Evolutionary conservation across 2,113 vertebrate species (phyloP).

Genomic region (Elephas maximus): DNA sequence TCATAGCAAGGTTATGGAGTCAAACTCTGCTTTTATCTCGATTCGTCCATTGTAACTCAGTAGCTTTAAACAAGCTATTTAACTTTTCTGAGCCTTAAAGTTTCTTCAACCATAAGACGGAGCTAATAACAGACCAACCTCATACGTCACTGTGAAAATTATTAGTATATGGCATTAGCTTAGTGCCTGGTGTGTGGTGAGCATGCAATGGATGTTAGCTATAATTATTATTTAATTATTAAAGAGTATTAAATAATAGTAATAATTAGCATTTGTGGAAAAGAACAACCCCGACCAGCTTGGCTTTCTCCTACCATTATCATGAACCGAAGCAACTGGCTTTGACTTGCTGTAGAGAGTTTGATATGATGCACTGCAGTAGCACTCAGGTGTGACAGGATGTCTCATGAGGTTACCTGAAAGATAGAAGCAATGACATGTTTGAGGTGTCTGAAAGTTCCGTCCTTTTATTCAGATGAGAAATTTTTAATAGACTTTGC

Average conservation of each 20-base stretch:
- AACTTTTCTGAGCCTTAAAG: neutral
- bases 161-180: neutral
- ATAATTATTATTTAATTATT: neutral
- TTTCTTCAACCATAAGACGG: neutral
- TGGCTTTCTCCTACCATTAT: rapidly evolving
- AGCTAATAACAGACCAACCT: neutral
- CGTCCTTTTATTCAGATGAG: neutral
- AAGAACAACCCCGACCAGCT: neutral
- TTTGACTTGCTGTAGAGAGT: neutral
- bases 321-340: rapidly evolving
- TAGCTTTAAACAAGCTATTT: neutral
- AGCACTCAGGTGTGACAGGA: rapidly evolving
- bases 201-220: neutral
- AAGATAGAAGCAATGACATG: neutral
- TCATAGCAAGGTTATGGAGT: neutral
- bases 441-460: neutral
- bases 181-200: neutral
- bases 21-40: neutral
- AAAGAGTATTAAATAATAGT: neutral
- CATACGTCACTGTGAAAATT: neutral
- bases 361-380: rapidly evolving
- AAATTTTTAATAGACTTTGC: too few relatives aligned
- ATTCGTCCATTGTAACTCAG: neutral
- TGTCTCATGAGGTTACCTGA: rapidly evolving
- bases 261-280: neutral